A percentile compares a stretch with the other conserved stretches of the same genome.
Evolutionary conservation across 30 jellyfish, hydroid and myxozoan genomes (phyloP).

Genomic region (Rhopilema esculentum): DNA sequence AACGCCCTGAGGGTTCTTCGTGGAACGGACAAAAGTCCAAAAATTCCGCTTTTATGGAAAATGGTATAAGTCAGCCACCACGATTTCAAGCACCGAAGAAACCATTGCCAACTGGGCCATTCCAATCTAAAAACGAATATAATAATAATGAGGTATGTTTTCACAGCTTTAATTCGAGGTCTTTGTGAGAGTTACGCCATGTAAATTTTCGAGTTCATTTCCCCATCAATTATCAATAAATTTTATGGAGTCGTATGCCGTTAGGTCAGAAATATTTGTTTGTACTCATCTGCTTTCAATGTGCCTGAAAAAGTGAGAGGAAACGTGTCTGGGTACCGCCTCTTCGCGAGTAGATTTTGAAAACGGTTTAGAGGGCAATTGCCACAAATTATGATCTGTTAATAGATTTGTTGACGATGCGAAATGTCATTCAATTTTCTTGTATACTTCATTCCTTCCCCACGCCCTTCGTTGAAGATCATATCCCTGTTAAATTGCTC

Average conservation of each 20-base stretch:
- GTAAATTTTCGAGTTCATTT: too few relatives aligned
- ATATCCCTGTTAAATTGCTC: neutral
- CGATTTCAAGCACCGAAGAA: constrained; percentile 39
- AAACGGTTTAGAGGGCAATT: neutral
- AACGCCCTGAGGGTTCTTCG: neutral
- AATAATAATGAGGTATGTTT: neutral
- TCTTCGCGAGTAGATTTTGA: neutral
- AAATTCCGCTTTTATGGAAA: constrained; percentile 45
- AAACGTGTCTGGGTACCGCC: too few relatives aligned
- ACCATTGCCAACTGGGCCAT: constrained; percentile 40
- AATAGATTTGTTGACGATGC: neutral
- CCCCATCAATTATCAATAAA: too few relatives aligned
- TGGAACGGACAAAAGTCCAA: constrained; percentile 66
- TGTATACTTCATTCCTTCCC: neutral
- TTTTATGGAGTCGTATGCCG: too few relatives aligned
- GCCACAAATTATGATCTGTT: neutral
- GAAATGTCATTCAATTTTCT: neutral
- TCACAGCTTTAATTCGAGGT: too few relatives aligned
- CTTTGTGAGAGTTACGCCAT: too few relatives aligned
- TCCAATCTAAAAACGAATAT: too few relatives aligned
- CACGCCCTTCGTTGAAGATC: neutral
- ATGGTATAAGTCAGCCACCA: neutral
- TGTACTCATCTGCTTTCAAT: too few relatives aligned
- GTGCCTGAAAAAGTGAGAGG: too few relatives aligned
- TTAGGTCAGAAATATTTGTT: neutral